Conservation (phyloP, 2,888 invertebrate genomes). For the Caenorhabditis macrosperma region DNA sequence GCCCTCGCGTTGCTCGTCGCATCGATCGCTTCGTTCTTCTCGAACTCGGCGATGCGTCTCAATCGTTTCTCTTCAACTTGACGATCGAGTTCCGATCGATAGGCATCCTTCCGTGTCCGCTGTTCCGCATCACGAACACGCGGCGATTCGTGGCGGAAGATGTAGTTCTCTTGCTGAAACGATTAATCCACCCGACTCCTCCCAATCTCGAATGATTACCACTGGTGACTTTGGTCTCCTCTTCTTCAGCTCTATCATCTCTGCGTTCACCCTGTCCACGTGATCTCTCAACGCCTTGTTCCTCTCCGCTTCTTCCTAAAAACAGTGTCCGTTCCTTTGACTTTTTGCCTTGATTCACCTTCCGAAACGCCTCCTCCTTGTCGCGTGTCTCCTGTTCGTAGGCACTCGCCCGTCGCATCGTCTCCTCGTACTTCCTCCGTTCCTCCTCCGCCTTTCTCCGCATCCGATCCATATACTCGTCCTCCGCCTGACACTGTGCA, state of each 20-base stretch:
- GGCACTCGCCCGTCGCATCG: slow-evolving; percentile 52
- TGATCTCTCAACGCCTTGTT: slow-evolving; percentile 60
- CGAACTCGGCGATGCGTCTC: slow-evolving; percentile 55
- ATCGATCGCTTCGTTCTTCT: slow-evolving; percentile 65
- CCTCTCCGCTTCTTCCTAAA: slow-evolving; percentile 55
- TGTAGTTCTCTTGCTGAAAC: slow-evolving; percentile 62
- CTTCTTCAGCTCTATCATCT: slow-evolving; percentile 61
- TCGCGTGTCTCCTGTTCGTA: slow-evolving; percentile 53
- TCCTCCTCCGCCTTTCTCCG: slow-evolving; percentile 53
- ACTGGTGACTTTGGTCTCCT: slow-evolving; percentile 60
- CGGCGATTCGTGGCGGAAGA: slow-evolving; percentile 64
- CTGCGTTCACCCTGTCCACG: slow-evolving; percentile 68
- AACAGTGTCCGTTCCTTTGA: no score
- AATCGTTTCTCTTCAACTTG: slow-evolving; percentile 65
- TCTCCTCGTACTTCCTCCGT: slow-evolving; percentile 58
- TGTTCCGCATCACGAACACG: slow-evolving; percentile 39
- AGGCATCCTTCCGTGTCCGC: slow-evolving; percentile 52
- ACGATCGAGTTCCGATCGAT: slow-evolving; percentile 58
- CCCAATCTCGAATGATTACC: no score
- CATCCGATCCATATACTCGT: slow-evolving; percentile 62
- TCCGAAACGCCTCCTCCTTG: slow-evolving; percentile 45
- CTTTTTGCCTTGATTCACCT: no score
- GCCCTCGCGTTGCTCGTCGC: slow-evolving; percentile 66
- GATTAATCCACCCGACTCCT: no score
- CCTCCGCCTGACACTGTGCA: slow-evolving; percentile 70